phyloP scores from a whole-genome alignment of 2,888 invertebrate species.

The Drosophila limbata region DNA sequence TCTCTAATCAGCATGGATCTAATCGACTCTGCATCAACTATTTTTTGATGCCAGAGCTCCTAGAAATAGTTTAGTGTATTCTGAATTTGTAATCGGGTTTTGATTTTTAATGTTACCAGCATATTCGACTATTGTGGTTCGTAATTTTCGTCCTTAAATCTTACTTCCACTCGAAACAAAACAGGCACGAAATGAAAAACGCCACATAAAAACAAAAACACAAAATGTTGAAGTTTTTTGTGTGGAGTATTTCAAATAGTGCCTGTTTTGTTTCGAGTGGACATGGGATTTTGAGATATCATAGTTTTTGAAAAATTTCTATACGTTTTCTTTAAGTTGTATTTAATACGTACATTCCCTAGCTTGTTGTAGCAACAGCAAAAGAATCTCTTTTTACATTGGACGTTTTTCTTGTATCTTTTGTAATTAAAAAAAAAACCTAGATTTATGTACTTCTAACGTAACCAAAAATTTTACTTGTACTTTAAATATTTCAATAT shows the following conservation, averaged over 20 bases:
- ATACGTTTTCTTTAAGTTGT: slow-evolving; percentile 25
- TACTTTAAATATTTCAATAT: slow-evolving; percentile 24
- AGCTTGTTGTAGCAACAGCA: slow-evolving; percentile 10
- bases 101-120: background rate
- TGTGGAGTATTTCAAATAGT: background rate
- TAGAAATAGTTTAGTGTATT: slow-evolving; percentile 7
- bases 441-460: slow-evolving; percentile 13
- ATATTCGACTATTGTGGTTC: slow-evolving; percentile 11
- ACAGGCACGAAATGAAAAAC: background rate
- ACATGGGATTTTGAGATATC: background rate
- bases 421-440: slow-evolving; percentile 6
- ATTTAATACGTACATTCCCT: slow-evolving; percentile 18
- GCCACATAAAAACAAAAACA: background rate
- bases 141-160: slow-evolving; percentile 22
- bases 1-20: slow-evolving; percentile 8
- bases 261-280: background rate
- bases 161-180: background rate
- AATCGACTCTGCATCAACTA: background rate
- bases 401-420: slow-evolving; percentile 25
- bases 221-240: background rate
- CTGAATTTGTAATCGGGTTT: slow-evolving; percentile 11
- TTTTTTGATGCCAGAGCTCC: slow-evolving; percentile 7
- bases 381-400: slow-evolving; percentile 16
- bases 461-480: slow-evolving; percentile 22
- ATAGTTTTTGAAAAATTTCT: slow-evolving; percentile 17